Evolutionary conservation across 2,888 invertebrate species (phyloP), one percentile per base, ranked within the genome.

Genomic region (Anoncus sp.): DNA sequence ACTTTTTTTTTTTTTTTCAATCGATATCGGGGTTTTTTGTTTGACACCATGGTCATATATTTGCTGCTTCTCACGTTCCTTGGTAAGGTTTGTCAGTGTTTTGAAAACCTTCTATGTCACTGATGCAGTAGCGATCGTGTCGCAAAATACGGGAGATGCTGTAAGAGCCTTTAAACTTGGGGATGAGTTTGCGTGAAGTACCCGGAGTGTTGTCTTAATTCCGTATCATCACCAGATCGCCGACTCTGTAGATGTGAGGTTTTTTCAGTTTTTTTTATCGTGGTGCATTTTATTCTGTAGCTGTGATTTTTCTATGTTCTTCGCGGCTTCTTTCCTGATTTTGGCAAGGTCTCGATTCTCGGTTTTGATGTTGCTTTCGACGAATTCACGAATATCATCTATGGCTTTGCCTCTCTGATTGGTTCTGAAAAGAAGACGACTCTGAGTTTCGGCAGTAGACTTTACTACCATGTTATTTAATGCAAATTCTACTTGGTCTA

Each of bases 371-470:
- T 27, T 22, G 9, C 83, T 71, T n/a, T n/a, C n/a, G 20, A 82
- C 4, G 57, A 22, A 77, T 20, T 77, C 69, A 12, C n/a, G 14
- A 6, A 79, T 7, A 27, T 75, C 40, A 62, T 86, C 85, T 27
- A 76, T 24, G 20, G 79, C 45, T 20, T 80, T 63, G 14, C 84
- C 85, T 63, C 78, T 76, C 63, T 89, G 87, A 47, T 83, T 38
- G 5, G 82, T 60, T 5, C 87, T 87, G 66, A 87, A 87, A 43
- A 88, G 70, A 47, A 86, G 51, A 31, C 69, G 80, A 43, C 84
- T 82, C 0, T 86, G 84, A 0, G 85, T 83, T 57, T 86, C 81
- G 0, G 83, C 82, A 0, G 87, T 89, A 5, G 84, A 65, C 66
- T 84, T 81, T 55, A 76, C 80, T 14, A 84, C 43, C 3, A 81